Evolutionary conservation across 2,113 vertebrate genomes (phyloP), one percentile per base, ranked within the genome.

Genomic region (Eretmochelys imbricata): DNA sequence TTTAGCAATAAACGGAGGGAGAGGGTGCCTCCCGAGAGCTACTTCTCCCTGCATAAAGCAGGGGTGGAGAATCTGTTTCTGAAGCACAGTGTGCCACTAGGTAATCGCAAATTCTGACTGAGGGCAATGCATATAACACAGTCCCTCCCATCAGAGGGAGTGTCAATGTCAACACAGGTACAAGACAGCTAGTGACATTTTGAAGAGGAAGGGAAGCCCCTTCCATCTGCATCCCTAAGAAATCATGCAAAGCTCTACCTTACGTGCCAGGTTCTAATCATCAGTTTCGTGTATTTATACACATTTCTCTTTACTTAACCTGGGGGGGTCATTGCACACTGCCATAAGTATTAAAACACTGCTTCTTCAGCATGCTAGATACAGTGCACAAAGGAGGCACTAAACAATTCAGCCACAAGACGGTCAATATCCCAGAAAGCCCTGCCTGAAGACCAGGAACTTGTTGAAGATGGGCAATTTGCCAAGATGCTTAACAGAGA

Each of bases 381-480:
- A 95, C 94, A 85, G 92, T 55, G 92, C 89, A 96, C 95, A 97
- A 97, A 96, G 92, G 65, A 95, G 75, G 96, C 96, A 96, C 95
- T 95, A 95, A 96, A 97, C 95, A 97, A 95, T 89, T 95, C 93
- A 75, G 94, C 96, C 96, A 97, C 94, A 96, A 96, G 95, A 96
- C 95, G 91, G 96, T 91, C 92, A 93, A 92, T 93, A 95, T 96
- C 96, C 89, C 96, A 95, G 93, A 95, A 96, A 97, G 94, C 90
- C 50, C 38, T 46, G 72, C 38, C 42, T 46, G 22, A 48, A 78
- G 90, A 96, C 93, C 87, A 53, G 88, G 95, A 97, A 95, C 83
- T 95, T 42, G 89, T 14, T 91, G 89, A 95, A 87, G 59, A 93
- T 90, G 89, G 91, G 92, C 89, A 96, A 78, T 25, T 86, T 93